phyloP scores from a whole-genome alignment of 2,797 vertebrate species.

The Pelochelys cantorii region DNA sequence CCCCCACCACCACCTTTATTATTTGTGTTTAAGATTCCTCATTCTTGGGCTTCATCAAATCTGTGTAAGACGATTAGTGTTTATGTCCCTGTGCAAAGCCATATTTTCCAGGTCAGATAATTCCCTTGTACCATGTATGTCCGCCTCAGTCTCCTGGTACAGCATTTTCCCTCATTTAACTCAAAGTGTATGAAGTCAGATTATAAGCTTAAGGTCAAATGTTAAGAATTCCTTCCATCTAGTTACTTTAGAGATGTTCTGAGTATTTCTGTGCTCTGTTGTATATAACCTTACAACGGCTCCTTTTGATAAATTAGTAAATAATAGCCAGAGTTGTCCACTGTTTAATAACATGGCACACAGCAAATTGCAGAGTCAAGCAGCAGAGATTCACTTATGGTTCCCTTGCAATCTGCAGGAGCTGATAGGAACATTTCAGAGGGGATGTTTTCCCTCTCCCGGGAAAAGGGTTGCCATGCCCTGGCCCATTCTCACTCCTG shows the following conservation, averaged over 20 bases:
- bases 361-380: not conserved
- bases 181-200: constrained; percentile 49
- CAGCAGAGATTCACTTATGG: not conserved
- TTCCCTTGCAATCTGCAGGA: not conserved
- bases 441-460: not conserved
- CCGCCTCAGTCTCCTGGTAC: constrained; percentile 24
- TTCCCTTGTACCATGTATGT: constrained; percentile 51
- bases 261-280: constrained; percentile 49
- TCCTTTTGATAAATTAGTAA: constrained; percentile 45
- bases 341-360: not conserved
- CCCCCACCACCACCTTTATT: constrained; percentile 43
- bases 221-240: constrained; percentile 63
- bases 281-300: constrained; percentile 41
- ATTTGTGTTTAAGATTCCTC: constrained; percentile 32
- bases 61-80: constrained; percentile 45
- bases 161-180: constrained; percentile 40
- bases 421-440: not conserved
- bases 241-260: constrained; percentile 33
- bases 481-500: not conserved
- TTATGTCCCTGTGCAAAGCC: constrained; percentile 46
- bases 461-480: not conserved
- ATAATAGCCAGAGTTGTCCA: constrained; percentile 46
- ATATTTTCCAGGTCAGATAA: constrained; percentile 61
- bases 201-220: constrained; percentile 60
- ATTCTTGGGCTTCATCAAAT: constrained; percentile 34